These are phyloP conservation scores for Lasioglossum vierecki DNA, from an alignment of 2,888 invertebrate species.

Conservation along the genomic window DNA sequence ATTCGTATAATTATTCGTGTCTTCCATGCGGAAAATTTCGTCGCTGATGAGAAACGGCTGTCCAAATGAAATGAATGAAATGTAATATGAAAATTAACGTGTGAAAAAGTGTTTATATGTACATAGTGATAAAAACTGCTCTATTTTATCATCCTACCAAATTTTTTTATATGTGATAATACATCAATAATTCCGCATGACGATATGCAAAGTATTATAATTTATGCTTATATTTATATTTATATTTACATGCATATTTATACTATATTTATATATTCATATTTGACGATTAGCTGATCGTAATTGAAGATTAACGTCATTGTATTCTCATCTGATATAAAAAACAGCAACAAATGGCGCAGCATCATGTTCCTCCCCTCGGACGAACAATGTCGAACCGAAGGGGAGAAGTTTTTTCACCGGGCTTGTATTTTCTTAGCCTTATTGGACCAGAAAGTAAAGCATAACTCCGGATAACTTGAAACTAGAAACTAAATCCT, in stretches of 20 bases:
- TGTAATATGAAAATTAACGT: neutral
- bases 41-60: neutral
- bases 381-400: slow-evolving; percentile 6
- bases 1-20: neutral
- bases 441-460: neutral
- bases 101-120: neutral
- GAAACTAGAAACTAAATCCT: slow-evolving; percentile 23
- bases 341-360: neutral
- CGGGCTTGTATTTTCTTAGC: neutral
- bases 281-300: neutral
- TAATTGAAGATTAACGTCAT: neutral
- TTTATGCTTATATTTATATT: neutral
- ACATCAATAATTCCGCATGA: no score
- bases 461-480: slow-evolving; percentile 15
- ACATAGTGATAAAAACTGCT: no score
- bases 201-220: neutral
- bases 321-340: neutral
- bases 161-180: no score
- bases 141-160: neutral
- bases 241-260: neutral
- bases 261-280: neutral
- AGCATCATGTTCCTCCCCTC: neutral
- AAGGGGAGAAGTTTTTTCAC: slow-evolving; percentile 21
- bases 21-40: neutral
- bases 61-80: neutral